phyloP scores from a whole-genome alignment of 1,140 invertebrate species.

The Lepidotrigona ventralis region DNA sequence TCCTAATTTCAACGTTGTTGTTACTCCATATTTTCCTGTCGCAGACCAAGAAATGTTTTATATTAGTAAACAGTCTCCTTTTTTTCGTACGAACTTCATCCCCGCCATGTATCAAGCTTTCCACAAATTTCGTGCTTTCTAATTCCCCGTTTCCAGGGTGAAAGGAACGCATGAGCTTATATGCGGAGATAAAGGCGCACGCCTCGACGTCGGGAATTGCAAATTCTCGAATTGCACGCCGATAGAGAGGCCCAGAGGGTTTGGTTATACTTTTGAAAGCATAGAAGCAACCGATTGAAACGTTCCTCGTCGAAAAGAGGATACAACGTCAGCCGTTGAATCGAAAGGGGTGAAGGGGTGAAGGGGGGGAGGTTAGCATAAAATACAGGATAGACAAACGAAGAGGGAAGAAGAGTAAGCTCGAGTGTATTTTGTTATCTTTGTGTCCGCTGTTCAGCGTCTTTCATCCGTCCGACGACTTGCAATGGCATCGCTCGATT shows the following conservation, averaged over 20 bases:
- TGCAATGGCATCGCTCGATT: neutral
- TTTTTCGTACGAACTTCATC: neutral
- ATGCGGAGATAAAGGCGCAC: slow-evolving; percentile 42
- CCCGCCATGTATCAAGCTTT: neutral
- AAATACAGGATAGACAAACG: slow-evolving; percentile 44
- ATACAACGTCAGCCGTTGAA: neutral
- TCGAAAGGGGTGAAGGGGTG: no score
- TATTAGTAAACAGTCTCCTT: neutral
- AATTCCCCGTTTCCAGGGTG: slow-evolving; percentile 17
- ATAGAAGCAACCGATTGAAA: slow-evolving; percentile 66
- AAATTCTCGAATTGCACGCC: slow-evolving; percentile 65
- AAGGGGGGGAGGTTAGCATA: slow-evolving; percentile 44
- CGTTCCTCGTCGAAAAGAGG: slow-evolving; percentile 37
- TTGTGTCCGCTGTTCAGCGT: slow-evolving; percentile 11
- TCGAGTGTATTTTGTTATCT: slow-evolving; percentile 64
- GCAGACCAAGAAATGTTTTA: neutral
- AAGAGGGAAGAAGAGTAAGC: slow-evolving; percentile 27
- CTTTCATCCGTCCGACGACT: slow-evolving; percentile 7
- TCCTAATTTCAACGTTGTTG: neutral
- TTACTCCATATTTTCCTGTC: neutral
- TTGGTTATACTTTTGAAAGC: slow-evolving; percentile 34
- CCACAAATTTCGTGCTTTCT: slow-evolving; percentile 20
- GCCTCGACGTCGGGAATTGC: slow-evolving; percentile 62
- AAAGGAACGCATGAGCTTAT: slow-evolving; percentile 30
- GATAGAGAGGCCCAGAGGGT: slow-evolving; percentile 6